These are phyloP conservation scores for Amazona vittata DNA, from an alignment of 2,113 vertebrate species.

Conservation along the genomic window DNA sequence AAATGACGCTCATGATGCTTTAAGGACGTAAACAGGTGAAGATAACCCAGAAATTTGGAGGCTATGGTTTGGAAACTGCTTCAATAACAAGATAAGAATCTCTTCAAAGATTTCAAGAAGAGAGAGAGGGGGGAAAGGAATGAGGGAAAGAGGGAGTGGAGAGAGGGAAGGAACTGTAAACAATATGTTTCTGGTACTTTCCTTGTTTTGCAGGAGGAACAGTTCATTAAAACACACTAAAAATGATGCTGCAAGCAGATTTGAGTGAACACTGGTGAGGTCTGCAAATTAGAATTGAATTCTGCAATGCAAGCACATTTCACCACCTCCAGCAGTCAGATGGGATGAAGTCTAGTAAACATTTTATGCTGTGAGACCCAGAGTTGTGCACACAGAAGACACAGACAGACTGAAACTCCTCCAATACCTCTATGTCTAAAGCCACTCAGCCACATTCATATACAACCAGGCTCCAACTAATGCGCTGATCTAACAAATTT, in stretches of 20 bases:
- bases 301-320: neutral
- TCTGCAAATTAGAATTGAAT: neutral
- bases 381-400: neutral
- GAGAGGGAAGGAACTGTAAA: neutral
- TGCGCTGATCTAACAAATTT: neutral
- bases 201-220: neutral
- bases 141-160: neutral
- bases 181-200: neutral
- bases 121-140: neutral
- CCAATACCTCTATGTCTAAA: neutral
- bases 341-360: neutral
- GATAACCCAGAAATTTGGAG: neutral
- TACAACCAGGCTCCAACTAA: neutral
- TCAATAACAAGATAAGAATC: neutral
- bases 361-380: neutral
- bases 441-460: neutral
- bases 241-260: conserved; percentile 3
- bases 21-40: neutral
- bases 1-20: neutral
- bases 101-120: neutral
- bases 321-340: neutral
- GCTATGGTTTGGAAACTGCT: neutral
- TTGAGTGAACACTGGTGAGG: neutral
- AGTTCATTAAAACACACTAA: conserved; percentile 1
- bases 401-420: neutral